Percentiles rank a stretch among this genome's conserved stretches.
Conservation (phyloP, 2,113 vertebrate species). For the Heterotis niloticus region DNA sequence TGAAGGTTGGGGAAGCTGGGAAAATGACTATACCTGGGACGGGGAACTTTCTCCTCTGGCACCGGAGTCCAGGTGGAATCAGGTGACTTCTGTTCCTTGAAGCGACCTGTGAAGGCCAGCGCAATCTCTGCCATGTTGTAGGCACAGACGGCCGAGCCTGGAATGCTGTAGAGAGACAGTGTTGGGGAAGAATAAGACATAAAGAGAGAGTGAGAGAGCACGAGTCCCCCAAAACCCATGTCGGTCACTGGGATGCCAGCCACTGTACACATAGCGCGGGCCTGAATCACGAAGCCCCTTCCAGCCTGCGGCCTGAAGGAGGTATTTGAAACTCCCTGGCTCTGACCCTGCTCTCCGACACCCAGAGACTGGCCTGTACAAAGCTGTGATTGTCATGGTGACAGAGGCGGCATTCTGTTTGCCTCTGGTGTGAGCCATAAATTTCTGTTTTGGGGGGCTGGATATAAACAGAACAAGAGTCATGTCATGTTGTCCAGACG, state of each 20-base stretch:
- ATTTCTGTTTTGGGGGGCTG: slow-evolving; percentile 41
- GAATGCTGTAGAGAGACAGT: slow-evolving; percentile 74
- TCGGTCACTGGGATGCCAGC: slow-evolving; percentile 45
- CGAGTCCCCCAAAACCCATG: slow-evolving; percentile 43
- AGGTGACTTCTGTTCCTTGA: slow-evolving; percentile 96
- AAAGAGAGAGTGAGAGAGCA: slow-evolving; percentile 17
- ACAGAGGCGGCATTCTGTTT: slow-evolving; percentile 48
- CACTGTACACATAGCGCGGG: slow-evolving; percentile 52
- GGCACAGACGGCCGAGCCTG: slow-evolving; percentile 94
- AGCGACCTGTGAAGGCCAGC: slow-evolving; percentile 88
- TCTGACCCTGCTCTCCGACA: slow-evolving; percentile 29
- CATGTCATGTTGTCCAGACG: slow-evolving; percentile 26
- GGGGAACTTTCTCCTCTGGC: slow-evolving; percentile 91
- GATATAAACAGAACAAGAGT: slow-evolving; percentile 43
- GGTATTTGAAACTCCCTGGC: slow-evolving; percentile 1
- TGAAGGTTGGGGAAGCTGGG: neutral
- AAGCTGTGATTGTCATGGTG: slow-evolving; percentile 54
- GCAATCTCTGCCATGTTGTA: slow-evolving; percentile 96
- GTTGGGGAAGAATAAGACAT: neutral
- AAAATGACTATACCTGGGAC: slow-evolving; percentile 76
- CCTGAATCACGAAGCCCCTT: slow-evolving; percentile 51
- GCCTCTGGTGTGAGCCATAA: slow-evolving; percentile 46
- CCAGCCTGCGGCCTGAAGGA: neutral
- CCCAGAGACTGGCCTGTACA: slow-evolving; percentile 46
- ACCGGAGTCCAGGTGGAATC: slow-evolving; percentile 97